Base-by-base conservation (phyloP, 1,140 invertebrate genomes). In the Archivesica marissinica region DNA sequence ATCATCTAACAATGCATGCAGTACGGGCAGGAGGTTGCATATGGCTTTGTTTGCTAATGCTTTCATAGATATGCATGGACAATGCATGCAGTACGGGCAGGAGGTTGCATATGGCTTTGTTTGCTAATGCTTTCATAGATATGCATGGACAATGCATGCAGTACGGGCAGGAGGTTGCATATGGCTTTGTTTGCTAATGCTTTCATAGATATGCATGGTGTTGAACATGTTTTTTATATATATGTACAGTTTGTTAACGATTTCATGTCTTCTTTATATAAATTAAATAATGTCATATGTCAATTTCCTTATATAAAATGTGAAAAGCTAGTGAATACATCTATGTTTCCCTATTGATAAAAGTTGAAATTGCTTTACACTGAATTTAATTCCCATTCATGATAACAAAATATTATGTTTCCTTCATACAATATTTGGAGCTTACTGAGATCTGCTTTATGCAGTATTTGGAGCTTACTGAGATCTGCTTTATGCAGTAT, bases 1-100 rank as follows among this genome's bases (percentile, higher is more conserved):
- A n/a, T n/a, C n/a, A n/a, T n/a, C n/a, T n/a, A n/a, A n/a, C n/a
- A n/a, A n/a, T n/a, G n/a, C n/a, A n/a, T n/a, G n/a, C n/a, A n/a
- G n/a, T n/a, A n/a, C n/a, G n/a, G n/a, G 59, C 59, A 64, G 33
- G 59, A 64, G 33, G 28, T 25, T 35, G 38, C 1, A 64, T 35
- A 35, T 28, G 9, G 59, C 59, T 64, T 64, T 9, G n/a, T 20
- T 64, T 2, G 59, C 59, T 64, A 35, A 64, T 64, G 59, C 59
- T 64, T 35, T 2, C 20, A 35, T 35, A 64, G 59, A 2, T 28
- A 64, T 35, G 59, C 28, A 64, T 64, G 30, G n/a, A n/a, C n/a
- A n/a, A n/a, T n/a, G 59, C 59, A 25, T 64, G 38, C 33, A 35
- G 30, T 35, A 64, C n/a, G n/a, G n/a, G n/a, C n/a, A n/a, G n/a